phyloP scores from a whole-genome alignment of 1,140 invertebrate species.

The Uloborus diversus region DNA sequence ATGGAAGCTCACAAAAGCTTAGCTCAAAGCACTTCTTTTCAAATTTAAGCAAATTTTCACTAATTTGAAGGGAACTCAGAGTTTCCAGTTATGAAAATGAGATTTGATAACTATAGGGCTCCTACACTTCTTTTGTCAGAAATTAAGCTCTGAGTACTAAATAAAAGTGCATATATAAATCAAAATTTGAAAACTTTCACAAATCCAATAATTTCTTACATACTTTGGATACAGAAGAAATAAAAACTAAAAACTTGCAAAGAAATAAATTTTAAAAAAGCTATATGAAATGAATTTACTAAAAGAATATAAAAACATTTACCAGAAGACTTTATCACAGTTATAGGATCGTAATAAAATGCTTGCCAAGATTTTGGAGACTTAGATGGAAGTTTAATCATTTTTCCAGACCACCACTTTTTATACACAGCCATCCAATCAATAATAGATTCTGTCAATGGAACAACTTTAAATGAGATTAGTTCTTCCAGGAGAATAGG shows the following conservation, averaged over 20 bases:
- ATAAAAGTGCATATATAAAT: neutral
- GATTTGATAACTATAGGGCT: too few species aligned
- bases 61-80: too few species aligned
- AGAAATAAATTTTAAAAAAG: neutral
- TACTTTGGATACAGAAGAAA: neutral
- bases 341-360: slow-evolving; percentile 6
- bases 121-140: too few species aligned
- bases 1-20: too few species aligned
- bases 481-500: slow-evolving; percentile 16
- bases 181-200: neutral
- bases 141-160: neutral
- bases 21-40: too few species aligned
- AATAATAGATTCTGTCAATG: neutral
- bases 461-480: slow-evolving; percentile 1
- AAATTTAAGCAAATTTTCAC: too few species aligned
- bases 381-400: neutral
- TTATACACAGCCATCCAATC: slow-evolving; percentile 18
- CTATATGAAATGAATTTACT: neutral
- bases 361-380: neutral
- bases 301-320: neutral
- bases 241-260: neutral
- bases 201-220: neutral
- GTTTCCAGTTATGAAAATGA: too few species aligned
- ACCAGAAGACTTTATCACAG: slow-evolving; percentile 27
- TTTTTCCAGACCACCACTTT: slow-evolving; percentile 15